Base-by-base conservation (phyloP, 1,140 invertebrate species). In the Epicauta chinensis region DNA sequence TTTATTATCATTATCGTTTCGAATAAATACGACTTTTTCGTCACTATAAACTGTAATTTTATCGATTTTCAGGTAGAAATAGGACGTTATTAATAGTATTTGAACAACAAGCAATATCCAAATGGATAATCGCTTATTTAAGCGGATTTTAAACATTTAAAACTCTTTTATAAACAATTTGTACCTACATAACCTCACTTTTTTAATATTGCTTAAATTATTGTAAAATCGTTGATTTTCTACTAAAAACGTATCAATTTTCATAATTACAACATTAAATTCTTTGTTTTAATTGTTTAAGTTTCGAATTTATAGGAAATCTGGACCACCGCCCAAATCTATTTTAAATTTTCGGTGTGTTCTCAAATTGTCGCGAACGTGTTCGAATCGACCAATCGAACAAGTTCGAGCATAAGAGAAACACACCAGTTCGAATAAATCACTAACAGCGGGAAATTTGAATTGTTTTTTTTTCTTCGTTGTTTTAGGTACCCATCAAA, bases 401-500 rank as follows among this genome's bases (percentile, higher is more conserved):
- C n/a, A n/a, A n/a, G n/a, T n/a, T n/a, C n/a, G n/a, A n/a, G n/a
- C n/a, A n/a, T n/a, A n/a, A n/a, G n/a, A n/a, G n/a, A n/a, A n/a
- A n/a, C n/a, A n/a, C n/a, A n/a, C n/a, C n/a, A n/a, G n/a, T n/a
- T n/a, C n/a, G n/a, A 23, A 7, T 3, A 23, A 23, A 23, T 23
- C 4, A 5, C 23, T 23, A 0, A 23, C 4, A 7, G 23, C 23
- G 23, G 23, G 4, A 23, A 23, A 23, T 23, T 23, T 23, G 7
- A 23, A 23, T 23, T 23, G 23, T 23, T 23, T 23, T 23, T 3
- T 3, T 34, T 1, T 7, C 11, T 34, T 12, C 10, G 61, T 58
- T 66, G 58, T 82, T 83, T 49, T 75, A 97, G 93, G 86, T 99
- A 97, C 74, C 97, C 97, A 12, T 91, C 97, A 1, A 75, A 81